Evolutionary conservation across 1,140 invertebrate genomes (phyloP).

Genomic region (Zaprionus ghesquierei): DNA sequence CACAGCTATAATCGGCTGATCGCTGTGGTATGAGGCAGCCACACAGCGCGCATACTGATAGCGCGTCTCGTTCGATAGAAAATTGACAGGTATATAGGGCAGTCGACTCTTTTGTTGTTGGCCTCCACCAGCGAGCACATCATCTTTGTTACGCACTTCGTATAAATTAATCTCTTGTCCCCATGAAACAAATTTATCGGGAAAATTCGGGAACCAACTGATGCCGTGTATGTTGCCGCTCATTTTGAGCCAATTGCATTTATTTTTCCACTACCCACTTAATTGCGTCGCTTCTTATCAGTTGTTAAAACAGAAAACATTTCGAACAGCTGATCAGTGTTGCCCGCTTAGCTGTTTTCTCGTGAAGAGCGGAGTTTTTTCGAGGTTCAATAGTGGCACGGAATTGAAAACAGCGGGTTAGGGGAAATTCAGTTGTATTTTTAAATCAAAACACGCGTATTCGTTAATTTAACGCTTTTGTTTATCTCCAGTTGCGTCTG

Average conservation of each 20-base stretch:
- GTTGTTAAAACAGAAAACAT: constrained; percentile 47
- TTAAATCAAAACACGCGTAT: too few species aligned
- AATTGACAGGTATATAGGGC: constrained; percentile 68
- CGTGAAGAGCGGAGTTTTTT: too few species aligned
- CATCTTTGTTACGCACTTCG: constrained; percentile 85
- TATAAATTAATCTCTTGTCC: constrained; percentile 93
- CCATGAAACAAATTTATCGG: constrained; percentile 93
- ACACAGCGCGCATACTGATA: constrained; percentile 81
- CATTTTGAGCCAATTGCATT: constrained; percentile 45
- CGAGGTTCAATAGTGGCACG: too few species aligned
- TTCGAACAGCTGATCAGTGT: constrained; percentile 27
- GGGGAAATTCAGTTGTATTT: too few species aligned
- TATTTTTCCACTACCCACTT: constrained; percentile 4
- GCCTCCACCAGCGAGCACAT: constrained; percentile 3
- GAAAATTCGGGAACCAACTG: constrained; percentile 90
- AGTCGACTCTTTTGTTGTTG: constrained; percentile 55
- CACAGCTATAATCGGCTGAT: constrained; percentile 91
- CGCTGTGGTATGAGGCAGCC: constrained; percentile 72
- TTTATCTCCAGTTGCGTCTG: too few species aligned
- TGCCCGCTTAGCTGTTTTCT: too few species aligned
- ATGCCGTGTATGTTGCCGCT: constrained; percentile 86
- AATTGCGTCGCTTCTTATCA: constrained; percentile 75
- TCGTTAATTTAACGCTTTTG: too few species aligned
- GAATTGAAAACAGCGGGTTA: too few species aligned
- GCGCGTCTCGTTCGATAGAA: constrained; percentile 70